Percentiles rank a stretch among this genome's conserved stretches.
Evolutionary conservation across 2,797 vertebrate genomes (phyloP).

Genomic region (Vireo griseus): DNA sequence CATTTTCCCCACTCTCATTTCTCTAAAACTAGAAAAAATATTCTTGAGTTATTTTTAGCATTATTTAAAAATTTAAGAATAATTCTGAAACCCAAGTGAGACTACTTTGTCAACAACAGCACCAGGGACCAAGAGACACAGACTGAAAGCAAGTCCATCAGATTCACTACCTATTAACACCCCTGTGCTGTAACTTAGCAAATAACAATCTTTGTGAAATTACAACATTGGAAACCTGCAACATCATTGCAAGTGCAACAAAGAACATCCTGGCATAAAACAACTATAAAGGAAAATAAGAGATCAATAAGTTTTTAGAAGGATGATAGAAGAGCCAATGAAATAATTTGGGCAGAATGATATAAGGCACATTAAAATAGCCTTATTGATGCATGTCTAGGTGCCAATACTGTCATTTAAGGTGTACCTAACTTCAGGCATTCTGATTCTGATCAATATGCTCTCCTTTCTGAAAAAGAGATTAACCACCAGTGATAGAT

Average conservation of each 20-base stretch:
- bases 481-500: slow-evolving; percentile 40
- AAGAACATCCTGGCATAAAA: neutral
- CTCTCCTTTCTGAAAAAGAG: slow-evolving; percentile 5
- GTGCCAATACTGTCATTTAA: slow-evolving; percentile 37
- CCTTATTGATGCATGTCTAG: slow-evolving; percentile 9
- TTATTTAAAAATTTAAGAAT: neutral
- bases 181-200: neutral
- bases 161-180: neutral
- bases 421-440: neutral
- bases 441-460: slow-evolving; percentile 41
- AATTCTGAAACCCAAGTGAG: neutral
- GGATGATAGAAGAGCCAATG: slow-evolving; percentile 20
- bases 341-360: slow-evolving; percentile 42
- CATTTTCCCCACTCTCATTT: accelerated
- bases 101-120: neutral
- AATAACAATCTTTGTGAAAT: neutral
- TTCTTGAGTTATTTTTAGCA: neutral
- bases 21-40: neutral
- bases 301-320: neutral
- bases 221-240: neutral
- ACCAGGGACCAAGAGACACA: neutral
- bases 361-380: neutral
- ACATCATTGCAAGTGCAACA: neutral
- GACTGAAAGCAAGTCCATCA: neutral
- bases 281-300: neutral